These are phyloP conservation scores for Casuarius casuarius DNA, from an alignment of 2,113 vertebrate genomes.

Conservation along the genomic window DNA sequence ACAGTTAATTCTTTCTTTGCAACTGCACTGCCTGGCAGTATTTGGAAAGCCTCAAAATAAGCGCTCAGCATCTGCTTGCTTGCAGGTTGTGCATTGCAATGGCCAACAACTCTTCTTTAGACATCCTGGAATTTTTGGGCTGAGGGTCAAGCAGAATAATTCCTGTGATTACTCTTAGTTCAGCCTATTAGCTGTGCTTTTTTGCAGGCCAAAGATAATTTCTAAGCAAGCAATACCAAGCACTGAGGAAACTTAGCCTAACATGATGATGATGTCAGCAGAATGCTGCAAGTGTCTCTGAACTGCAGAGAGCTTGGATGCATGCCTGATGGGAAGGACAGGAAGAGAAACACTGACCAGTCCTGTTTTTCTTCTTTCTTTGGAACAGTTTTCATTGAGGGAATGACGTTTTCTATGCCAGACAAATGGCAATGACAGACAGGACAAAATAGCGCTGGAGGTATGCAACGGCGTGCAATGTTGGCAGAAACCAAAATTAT, in stretches of 20 bases:
- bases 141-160: background rate
- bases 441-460: background rate
- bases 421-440: background rate
- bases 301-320: background rate
- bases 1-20: background rate
- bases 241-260: background rate
- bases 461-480: background rate
- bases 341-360: background rate
- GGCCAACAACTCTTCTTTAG: background rate
- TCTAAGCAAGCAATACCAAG: background rate
- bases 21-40: background rate
- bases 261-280: background rate
- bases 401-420: background rate
- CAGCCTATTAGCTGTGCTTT: background rate
- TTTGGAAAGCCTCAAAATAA: background rate
- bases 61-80: background rate
- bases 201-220: background rate
- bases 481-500: background rate
- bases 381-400: background rate
- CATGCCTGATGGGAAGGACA: background rate
- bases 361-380: background rate
- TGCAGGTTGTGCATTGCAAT: rapidly evolving
- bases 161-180: background rate
- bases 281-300: background rate
- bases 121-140: background rate